Base-by-base conservation (phyloP, 2,113 vertebrate species). In the Cynoglossus semilaevis region DNA sequence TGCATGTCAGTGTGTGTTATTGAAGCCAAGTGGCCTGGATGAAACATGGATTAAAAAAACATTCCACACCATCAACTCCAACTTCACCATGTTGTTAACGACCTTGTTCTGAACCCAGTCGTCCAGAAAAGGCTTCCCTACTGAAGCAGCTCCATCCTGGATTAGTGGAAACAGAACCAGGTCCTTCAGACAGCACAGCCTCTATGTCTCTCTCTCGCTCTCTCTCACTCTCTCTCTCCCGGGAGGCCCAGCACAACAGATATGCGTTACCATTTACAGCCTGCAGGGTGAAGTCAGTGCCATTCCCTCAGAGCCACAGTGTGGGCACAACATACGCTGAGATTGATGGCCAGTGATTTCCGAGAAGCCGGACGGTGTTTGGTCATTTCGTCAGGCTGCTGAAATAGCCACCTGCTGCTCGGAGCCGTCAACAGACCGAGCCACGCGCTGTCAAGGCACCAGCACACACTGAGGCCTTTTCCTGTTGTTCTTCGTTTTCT, bases 91-190 rank as follows among this genome's bases (percentile, higher is more conserved):
- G 87, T 76, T 54, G 87, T 69, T 72, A 58, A 49, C 46, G 51
- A 90, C 89, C 70, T 79, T 16, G 83, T 89, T 94, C 92, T 80
- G 93, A 92, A 88, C 94, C 96, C 98, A 98, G 95, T 96, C 90
- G 91, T 94, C 94, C 68, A 79, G 94, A 94, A 96, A 91, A 96
- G 94, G 95, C 94, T 92, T 91, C 83, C 88, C 85, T 77, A 81
- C 84, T 76, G 91, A 86, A 75, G 90, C 94, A 95, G 97, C 93
- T 94, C 96, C 95, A 96, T 98, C 95, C 95, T 98, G 95, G 95
- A 98, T 96, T 97, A 97, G 94, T 98, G 97, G 95, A 98, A 97
- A 79, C 93, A 67, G 92, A 95, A 90, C 63, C 89, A 89, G 69
- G 89, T 91, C 91, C 73, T 68, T 41, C 52, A 43, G 47, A 71